A percentile compares a stretch with the other conserved stretches of the same genome.
Conservation (phyloP, 2,797 vertebrate genomes). For the Sebastes steindachneri region DNA sequence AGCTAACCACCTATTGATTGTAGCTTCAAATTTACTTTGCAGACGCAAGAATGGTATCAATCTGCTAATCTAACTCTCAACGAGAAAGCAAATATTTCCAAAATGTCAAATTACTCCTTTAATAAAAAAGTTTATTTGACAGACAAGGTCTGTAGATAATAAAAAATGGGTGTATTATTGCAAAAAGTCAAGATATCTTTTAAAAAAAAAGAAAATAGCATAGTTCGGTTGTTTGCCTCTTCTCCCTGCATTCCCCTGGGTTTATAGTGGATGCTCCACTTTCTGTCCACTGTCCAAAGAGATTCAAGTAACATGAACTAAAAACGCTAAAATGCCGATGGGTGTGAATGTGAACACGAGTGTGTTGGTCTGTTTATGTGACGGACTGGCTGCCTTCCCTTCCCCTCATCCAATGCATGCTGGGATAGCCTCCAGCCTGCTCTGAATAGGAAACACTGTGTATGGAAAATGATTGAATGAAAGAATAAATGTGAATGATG, state of each 20-base stretch:
- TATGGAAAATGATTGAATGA: constrained; percentile 42
- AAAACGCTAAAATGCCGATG: constrained; percentile 14
- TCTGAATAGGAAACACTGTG: constrained; percentile 22
- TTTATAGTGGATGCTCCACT: not conserved
- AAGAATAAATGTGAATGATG: constrained; percentile 50
- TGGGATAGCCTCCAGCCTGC: constrained; percentile 32
- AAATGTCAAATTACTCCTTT: not conserved
- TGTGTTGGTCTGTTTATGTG: constrained; percentile 37
- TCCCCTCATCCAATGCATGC: constrained; percentile 21
- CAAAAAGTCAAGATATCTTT: not conserved
- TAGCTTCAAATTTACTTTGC: not conserved
- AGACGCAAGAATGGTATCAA: not conserved
- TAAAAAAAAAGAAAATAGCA: not conserved
- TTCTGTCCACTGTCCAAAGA: constrained; percentile 30
- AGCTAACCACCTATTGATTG: not conserved
- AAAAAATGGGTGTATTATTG: not conserved
- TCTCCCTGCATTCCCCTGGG: not conserved
- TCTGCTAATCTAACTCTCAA: not conserved
- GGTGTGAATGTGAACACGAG: constrained; percentile 35
- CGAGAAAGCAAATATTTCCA: not conserved
- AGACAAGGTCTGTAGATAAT: not conserved
- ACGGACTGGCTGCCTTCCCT: constrained; percentile 22
- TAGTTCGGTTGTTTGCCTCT: not conserved
- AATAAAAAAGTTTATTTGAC: not conserved
- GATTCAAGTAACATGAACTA: constrained; percentile 25